Evolutionary conservation across 2,113 vertebrate genomes (phyloP).

Genomic region (Microcebus lehilahytsara): DNA sequence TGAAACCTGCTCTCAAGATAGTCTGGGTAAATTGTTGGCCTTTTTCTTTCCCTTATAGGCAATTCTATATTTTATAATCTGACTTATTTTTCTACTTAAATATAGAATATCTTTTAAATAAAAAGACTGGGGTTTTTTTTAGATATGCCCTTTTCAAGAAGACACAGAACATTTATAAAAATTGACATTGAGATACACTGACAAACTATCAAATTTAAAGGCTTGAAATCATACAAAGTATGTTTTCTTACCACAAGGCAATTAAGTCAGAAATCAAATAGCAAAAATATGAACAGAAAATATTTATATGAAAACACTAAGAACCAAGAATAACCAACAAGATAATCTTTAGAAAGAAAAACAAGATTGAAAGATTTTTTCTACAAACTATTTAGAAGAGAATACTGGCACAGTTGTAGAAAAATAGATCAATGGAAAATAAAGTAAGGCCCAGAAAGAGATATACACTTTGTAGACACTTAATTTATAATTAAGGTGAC

Average conservation of each 20-base stretch:
- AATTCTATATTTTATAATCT: not conserved
- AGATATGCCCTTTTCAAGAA: not conserved
- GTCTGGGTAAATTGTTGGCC: not conserved
- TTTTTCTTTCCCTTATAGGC: not conserved
- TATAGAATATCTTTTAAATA: constrained; percentile 14
- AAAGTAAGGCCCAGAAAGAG: not conserved
- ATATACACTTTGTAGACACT: not conserved
- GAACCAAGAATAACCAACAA: not conserved
- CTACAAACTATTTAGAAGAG: not conserved
- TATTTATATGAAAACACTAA: constrained; percentile 36
- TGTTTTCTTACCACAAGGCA: not conserved
- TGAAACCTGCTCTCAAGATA: not conserved
- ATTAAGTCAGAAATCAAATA: constrained; percentile 28
- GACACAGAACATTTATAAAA: constrained; percentile 13
- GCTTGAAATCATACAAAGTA: not conserved
- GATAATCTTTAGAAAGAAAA: not conserved
- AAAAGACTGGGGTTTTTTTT: not conserved
- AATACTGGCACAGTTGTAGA: not conserved
- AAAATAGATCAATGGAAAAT: not conserved
- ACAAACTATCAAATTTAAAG: not conserved
- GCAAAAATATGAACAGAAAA: not conserved
- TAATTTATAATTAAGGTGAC: not conserved
- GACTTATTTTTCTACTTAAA: constrained; percentile 16
- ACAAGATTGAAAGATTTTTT: not conserved
- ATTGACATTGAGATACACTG: not conserved